Percentiles rank a stretch among this genome's conserved stretches.
phyloP scores from a whole-genome alignment of 2,888 invertebrate species.

The Drosophila kuntzei region DNA sequence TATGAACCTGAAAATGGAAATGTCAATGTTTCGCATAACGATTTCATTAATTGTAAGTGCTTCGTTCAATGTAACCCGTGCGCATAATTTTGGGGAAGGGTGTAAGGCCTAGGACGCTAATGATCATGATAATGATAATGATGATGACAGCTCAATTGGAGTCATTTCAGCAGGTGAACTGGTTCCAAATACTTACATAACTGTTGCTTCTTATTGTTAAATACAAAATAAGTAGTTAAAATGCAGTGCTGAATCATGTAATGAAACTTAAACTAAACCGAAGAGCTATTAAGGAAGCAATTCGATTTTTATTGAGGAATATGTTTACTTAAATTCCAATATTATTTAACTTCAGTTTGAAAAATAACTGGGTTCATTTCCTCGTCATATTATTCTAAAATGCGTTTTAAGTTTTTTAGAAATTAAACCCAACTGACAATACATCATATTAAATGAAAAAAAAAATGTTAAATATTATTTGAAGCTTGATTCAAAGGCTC shows the following conservation, averaged over 20 bases:
- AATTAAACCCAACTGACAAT: too few species aligned
- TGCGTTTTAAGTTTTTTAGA: too few species aligned
- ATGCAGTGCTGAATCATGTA: too few species aligned
- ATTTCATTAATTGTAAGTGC: constrained; percentile 74
- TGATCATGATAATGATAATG: constrained; percentile 45
- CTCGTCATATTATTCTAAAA: too few species aligned
- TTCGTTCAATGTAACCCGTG: constrained; percentile 42
- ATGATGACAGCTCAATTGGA: constrained; percentile 67
- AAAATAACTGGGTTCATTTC: too few species aligned
- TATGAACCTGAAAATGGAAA: constrained; percentile 74
- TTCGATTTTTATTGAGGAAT: too few species aligned
- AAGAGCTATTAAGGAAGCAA: too few species aligned
- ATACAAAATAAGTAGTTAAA: neutral
- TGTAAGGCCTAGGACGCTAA: constrained; percentile 29
- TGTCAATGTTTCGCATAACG: constrained; percentile 79
- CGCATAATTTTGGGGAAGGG: constrained; percentile 33
- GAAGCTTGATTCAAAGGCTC: too few species aligned
- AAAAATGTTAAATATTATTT: too few species aligned
- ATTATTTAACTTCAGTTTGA: too few species aligned
- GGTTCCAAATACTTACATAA: neutral
- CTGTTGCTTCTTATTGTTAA: neutral
- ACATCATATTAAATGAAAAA: too few species aligned
- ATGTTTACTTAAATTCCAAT: too few species aligned
- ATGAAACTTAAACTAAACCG: neutral
- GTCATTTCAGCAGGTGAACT: constrained; percentile 24